Evolutionary conservation across 53 echinoderm and acorn worm genomes (phyloP), one percentile per base, ranked within the genome.

Genomic region (Antedon mediterranea): DNA sequence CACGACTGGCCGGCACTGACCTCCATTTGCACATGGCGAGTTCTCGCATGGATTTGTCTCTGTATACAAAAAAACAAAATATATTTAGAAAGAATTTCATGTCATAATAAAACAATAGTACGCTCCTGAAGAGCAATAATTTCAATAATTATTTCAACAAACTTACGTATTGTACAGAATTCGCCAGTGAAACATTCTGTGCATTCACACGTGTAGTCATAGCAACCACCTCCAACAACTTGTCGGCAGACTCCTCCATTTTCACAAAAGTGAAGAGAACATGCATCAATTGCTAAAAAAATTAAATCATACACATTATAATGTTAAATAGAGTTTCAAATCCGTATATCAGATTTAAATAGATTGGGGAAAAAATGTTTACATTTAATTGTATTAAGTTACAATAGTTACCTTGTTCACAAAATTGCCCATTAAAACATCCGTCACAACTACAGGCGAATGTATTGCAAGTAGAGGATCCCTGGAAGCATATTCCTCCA

Each of bases 401-500:
- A 4, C 5, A 28, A 3, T 14, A 44, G 77, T 76, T 83, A 89
- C 89, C 82, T 43, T 76, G 43, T 81, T 89, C 90, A 86, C 90
- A 89, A 29, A 34, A 43, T 34, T 74, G 30, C 31, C 86, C 90
- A 31, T 82, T 83, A 41, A 74, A 90, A 20, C 81, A 83, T 74
- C 74, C 0, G 34, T 29, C 7, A 18, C 72, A 72, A 72, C 6
- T 23, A 18, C 72, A 72, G 23, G 6, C 4, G 8, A 28, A 8
- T 6, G 5, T 13, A 41, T 41, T 13, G 41, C 91, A 91, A 29
- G 70, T 72, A 28, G 85, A 88, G 32, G 43, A 77, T 41, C 81
- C 85, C 20, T 85, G 85, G 30, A 30, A 34, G 76, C 91, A 91
- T 0, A 80, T 86, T 43, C 83, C 91, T 4, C 81, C 83, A 32